A percentile compares a stretch with the other conserved stretches of the same genome.
phyloP scores from a whole-genome alignment of 2,888 invertebrate genomes.

The Bombyx huttoni region DNA sequence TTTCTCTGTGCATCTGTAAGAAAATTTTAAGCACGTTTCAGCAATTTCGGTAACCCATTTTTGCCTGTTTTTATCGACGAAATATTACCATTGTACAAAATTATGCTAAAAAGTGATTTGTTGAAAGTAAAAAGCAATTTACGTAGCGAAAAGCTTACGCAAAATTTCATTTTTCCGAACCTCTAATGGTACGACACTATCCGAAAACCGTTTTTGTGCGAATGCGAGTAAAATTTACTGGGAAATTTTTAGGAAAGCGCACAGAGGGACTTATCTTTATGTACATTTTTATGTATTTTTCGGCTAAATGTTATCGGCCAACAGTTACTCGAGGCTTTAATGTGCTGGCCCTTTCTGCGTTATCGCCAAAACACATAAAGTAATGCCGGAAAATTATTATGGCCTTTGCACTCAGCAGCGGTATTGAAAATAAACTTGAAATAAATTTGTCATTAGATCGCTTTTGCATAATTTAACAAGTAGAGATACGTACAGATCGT shows the following conservation, averaged over 20 bases:
- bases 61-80: constrained; percentile 12
- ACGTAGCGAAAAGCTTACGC: constrained; percentile 29
- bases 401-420: constrained; percentile 20
- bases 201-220: constrained; percentile 50
- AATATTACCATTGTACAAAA: constrained; percentile 20
- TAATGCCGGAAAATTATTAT: constrained; percentile 46
- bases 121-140: constrained; percentile 26
- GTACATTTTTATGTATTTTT: constrained; percentile 55
- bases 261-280: constrained; percentile 52
- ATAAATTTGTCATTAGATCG: constrained; percentile 25
- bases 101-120: constrained; percentile 22
- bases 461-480: too few relatives aligned
- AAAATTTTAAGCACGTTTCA: constrained; percentile 14
- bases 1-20: background rate
- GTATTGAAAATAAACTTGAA: constrained; percentile 35
- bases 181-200: constrained; percentile 55
- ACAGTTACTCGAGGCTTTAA: constrained; percentile 41
- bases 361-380: constrained; percentile 42
- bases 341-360: constrained; percentile 29
- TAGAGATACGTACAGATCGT: too few relatives aligned
- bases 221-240: constrained; percentile 50
- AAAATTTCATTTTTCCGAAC: constrained; percentile 44
- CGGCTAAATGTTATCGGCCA: constrained; percentile 46
- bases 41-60: constrained; percentile 16
- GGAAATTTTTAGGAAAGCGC: constrained; percentile 39